Conservation (phyloP, 2,113 vertebrate genomes). For the Gallinago jamesoni region DNA sequence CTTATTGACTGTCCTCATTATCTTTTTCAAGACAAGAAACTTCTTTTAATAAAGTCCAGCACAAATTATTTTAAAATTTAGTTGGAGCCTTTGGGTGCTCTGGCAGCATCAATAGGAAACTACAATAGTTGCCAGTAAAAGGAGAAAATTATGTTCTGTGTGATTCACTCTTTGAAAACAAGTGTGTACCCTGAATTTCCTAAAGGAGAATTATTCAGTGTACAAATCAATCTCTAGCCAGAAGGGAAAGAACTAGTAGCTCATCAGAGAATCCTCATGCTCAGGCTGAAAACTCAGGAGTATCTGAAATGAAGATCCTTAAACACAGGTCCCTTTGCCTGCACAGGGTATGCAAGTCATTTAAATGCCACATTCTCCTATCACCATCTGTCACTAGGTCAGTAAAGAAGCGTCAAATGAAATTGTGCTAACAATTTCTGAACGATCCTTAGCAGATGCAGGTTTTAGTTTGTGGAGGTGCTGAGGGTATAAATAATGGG, state of each 20-base stretch:
- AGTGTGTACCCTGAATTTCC: not conserved
- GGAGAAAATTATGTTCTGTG: not conserved
- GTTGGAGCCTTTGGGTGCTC: not conserved
- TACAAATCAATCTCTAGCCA: not conserved
- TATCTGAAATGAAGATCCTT: not conserved
- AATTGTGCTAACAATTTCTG: slow-evolving; percentile 1
- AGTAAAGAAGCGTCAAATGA: not conserved
- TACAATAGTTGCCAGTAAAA: not conserved
- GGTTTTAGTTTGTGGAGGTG: not conserved
- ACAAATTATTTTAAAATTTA: not conserved
- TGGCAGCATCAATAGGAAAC: not conserved
- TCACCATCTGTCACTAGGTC: not conserved
- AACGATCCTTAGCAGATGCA: not conserved
- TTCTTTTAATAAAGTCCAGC: not conserved
- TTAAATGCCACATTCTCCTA: not conserved
- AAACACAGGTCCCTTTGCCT: not conserved
- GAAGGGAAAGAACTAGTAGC: not conserved
- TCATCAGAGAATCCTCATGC: not conserved
- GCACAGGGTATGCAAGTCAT: not conserved
- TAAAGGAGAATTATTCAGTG: not conserved
- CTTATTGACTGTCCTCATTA: not conserved
- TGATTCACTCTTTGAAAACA: not conserved
- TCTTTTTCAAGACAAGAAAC: not conserved
- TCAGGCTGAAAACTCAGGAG: not conserved
- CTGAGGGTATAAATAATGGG: not conserved